Evolutionary conservation across 1,140 invertebrate species (phyloP).

Genomic region (Druon quercuslanigerum): DNA sequence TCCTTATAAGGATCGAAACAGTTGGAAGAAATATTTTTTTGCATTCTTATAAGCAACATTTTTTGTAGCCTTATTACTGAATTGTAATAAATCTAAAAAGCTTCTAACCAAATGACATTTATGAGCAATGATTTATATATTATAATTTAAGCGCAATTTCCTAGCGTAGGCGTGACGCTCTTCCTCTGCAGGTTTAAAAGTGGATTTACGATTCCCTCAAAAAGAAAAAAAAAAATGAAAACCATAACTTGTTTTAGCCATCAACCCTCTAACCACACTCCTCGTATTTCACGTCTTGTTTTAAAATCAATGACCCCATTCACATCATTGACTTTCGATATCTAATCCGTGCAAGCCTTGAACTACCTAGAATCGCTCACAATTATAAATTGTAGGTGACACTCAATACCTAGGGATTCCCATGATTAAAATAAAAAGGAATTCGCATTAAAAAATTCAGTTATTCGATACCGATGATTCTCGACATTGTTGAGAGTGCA

Average conservation of each 20-base stretch:
- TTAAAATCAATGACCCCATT: neutral
- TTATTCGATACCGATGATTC: neutral
- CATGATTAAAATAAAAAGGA: neutral
- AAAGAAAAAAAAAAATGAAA: neutral
- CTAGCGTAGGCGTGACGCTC: neutral
- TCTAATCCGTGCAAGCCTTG: neutral
- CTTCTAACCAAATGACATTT: neutral
- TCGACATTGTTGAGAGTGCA: constrained; percentile 3
- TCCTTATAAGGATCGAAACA: no score
- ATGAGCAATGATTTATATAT: neutral
- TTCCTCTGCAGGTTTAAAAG: neutral
- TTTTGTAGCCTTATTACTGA: neutral
- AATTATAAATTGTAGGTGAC: neutral
- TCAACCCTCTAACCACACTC: no score
- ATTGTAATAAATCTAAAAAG: neutral
- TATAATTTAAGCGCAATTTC: neutral
- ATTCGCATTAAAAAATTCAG: neutral
- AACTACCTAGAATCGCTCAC: neutral
- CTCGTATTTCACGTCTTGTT: no score
- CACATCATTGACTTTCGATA: constrained; percentile 2
- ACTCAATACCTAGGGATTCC: no score
- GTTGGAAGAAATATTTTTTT: no score
- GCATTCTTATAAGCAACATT: no score
- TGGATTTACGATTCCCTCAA: neutral
- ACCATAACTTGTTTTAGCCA: no score